These are phyloP conservation scores for Colaptes auratus DNA, from an alignment of 2,113 vertebrate species.

Conservation along the genomic window DNA sequence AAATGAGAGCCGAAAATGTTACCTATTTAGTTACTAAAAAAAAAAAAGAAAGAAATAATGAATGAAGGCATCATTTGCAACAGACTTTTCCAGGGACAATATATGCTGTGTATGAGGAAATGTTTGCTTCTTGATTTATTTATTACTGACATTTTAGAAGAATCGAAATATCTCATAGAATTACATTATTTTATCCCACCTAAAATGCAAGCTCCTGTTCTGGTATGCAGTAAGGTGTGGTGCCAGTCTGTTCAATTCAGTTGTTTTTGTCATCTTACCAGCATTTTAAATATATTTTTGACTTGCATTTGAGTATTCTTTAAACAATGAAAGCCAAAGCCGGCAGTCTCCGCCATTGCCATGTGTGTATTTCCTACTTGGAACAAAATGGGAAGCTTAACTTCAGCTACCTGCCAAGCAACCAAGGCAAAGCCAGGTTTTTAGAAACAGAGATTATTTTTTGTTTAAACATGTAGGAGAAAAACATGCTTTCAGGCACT, in stretches of 20 bases:
- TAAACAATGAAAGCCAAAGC: neutral
- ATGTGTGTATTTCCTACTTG: neutral
- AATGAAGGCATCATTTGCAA: neutral
- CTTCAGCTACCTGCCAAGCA: neutral
- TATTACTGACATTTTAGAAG: neutral
- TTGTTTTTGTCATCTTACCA: neutral
- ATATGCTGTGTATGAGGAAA: neutral
- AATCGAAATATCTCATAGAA: neutral
- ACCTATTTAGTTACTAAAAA: neutral
- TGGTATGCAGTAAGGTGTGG: neutral
- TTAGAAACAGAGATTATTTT: neutral
- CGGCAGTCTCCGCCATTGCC: neutral
- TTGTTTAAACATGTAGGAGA: neutral
- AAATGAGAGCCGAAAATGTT: neutral
- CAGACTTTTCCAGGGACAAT: neutral
- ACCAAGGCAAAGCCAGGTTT: neutral
- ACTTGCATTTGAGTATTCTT: neutral
- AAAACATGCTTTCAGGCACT: neutral
- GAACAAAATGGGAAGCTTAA: neutral
- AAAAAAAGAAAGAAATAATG: neutral
- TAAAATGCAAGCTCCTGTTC: neutral
- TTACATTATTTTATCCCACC: neutral
- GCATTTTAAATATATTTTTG: neutral
- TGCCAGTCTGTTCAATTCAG: neutral
- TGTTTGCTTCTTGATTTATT: neutral